These are phyloP conservation scores for Syngnathus acus DNA, from an alignment of 2,797 vertebrate species.

Conservation along the genomic window DNA sequence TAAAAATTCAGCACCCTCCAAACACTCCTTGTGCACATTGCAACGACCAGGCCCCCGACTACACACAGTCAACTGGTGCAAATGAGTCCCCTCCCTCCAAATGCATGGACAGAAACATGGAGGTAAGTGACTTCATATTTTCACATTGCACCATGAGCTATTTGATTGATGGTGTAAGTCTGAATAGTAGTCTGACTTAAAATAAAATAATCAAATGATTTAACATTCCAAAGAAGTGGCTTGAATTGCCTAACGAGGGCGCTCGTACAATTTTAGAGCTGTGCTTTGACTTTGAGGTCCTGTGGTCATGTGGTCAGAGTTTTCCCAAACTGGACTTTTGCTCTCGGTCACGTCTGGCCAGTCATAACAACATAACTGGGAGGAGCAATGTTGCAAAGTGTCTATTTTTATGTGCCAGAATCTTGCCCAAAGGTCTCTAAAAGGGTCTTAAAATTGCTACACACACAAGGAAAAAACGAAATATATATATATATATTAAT, in stretches of 20 bases:
- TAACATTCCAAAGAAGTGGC: too few species aligned
- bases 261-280: too few species aligned
- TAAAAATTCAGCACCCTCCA: slow-evolving; percentile 33
- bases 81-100: slow-evolving; percentile 45
- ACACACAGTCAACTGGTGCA: slow-evolving; percentile 43
- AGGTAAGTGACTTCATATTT: slow-evolving; percentile 57
- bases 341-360: too few species aligned
- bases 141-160: background rate
- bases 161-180: background rate
- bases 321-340: too few species aligned
- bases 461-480: background rate
- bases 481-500: too few species aligned
- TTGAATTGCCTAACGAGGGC: too few species aligned
- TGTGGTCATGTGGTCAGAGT: too few species aligned
- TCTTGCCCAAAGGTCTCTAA: too few species aligned
- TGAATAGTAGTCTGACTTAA: too few species aligned
- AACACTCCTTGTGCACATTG: slow-evolving; percentile 40
- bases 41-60: slow-evolving; percentile 29
- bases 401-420: background rate
- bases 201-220: too few species aligned
- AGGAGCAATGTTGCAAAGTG: background rate
- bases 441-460: background rate
- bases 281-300: too few species aligned
- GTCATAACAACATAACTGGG: background rate
- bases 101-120: slow-evolving; percentile 62